Conservation (phyloP, 2,888 invertebrate species). For the Dryadula phaetusa region DNA sequence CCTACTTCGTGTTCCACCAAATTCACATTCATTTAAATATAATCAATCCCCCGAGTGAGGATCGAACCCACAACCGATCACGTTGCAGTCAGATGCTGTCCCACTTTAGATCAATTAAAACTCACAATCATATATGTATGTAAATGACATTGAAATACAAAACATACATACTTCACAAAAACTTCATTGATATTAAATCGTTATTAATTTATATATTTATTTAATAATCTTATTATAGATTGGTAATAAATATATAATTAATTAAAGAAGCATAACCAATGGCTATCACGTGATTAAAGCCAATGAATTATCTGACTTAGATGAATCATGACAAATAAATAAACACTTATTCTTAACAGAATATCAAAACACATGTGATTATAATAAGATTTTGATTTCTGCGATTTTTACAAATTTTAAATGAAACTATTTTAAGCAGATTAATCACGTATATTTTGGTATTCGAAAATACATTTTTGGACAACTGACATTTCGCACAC, state of each 20-base stretch:
- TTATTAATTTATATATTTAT: not conserved
- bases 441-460: too few species aligned
- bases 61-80: too few species aligned
- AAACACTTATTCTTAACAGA: not conserved
- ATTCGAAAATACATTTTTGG: too few species aligned
- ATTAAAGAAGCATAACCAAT: slow-evolving; percentile 3
- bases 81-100: too few species aligned
- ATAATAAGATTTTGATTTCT: too few species aligned
- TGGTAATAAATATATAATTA: slow-evolving; percentile 5
- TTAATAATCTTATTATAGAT: not conserved
- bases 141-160: slow-evolving; percentile 1
- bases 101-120: not conserved
- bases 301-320: not conserved
- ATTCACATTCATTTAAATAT: too few species aligned
- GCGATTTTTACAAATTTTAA: too few species aligned
- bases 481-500: too few species aligned
- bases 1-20: too few species aligned
- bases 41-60: too few species aligned
- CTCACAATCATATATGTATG: not conserved
- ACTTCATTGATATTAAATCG: not conserved
- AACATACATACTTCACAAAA: not conserved
- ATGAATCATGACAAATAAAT: not conserved
- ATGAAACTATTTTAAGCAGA: too few species aligned
- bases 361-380: too few species aligned
- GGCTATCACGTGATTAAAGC: not conserved